A percentile compares a stretch with the other conserved stretches of the same genome.
Evolutionary conservation across 2,797 vertebrate species (phyloP).

Genomic region (Spheniscus humboldti): DNA sequence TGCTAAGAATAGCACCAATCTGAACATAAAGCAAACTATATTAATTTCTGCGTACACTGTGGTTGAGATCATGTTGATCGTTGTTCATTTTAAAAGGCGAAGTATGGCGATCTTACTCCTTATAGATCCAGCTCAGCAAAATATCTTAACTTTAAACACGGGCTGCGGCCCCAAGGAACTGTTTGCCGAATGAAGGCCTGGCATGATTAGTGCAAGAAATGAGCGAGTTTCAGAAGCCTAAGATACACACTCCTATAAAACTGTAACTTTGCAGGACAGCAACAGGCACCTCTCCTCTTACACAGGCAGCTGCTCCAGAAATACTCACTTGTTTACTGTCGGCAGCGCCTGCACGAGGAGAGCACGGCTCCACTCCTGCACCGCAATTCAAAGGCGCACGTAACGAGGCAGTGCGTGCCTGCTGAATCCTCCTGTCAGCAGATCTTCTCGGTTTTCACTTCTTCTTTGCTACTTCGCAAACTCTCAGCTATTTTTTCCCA

Average conservation of each 20-base stretch:
- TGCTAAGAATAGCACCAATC: background rate
- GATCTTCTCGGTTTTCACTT: constrained; percentile 16
- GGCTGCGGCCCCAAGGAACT: background rate
- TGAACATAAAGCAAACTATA: background rate
- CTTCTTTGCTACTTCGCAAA: constrained; percentile 23
- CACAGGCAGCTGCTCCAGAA: constrained; percentile 44
- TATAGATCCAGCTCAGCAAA: background rate
- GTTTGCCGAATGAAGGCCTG: background rate
- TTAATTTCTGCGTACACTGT: background rate
- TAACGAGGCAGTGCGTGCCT: constrained; percentile 12
- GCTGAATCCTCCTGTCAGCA: constrained; percentile 41
- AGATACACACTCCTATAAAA: background rate
- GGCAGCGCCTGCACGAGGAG: background rate
- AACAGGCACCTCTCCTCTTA: constrained; percentile 24
- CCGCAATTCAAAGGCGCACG: background rate
- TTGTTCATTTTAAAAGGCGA: background rate
- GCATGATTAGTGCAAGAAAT: background rate
- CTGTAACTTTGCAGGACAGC: background rate
- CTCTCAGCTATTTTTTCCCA: constrained; percentile 37
- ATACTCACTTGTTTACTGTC: constrained; percentile 5
- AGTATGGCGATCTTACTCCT: background rate
- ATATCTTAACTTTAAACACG: rapidly evolving
- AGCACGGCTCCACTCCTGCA: background rate
- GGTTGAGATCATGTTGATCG: background rate
- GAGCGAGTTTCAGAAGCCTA: background rate